These are phyloP conservation scores for Poecilia wingei DNA, from an alignment of 2,797 vertebrate species.

Conservation along the genomic window DNA sequence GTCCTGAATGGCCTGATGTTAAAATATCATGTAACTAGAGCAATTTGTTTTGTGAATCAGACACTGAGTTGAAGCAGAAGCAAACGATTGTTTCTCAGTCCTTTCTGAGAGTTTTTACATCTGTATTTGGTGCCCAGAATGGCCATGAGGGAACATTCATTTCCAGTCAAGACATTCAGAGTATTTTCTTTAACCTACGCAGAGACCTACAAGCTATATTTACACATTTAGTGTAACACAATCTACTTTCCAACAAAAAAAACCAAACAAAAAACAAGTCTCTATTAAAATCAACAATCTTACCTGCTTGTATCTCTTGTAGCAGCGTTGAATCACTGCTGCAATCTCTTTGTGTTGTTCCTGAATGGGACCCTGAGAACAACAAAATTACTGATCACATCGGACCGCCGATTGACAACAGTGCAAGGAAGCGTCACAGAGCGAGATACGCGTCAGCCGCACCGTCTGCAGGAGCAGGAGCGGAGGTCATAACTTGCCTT, in stretches of 20 bases:
- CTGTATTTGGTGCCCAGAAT: background rate
- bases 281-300: conserved; percentile 30
- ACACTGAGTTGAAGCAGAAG: background rate
- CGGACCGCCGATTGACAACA: conserved; percentile 3
- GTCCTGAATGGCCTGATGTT: background rate
- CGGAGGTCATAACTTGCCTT: conserved; percentile 82
- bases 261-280: background rate
- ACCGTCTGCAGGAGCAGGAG: background rate
- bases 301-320: conserved; percentile 99
- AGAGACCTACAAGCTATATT: background rate
- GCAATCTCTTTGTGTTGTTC: conserved; percentile 97
- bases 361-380: conserved; percentile 84
- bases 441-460: background rate
- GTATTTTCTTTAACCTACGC: background rate
- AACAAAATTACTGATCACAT: conserved; percentile 1
- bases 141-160: background rate
- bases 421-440: background rate
- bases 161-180: background rate
- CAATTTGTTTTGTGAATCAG: background rate
- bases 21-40: background rate
- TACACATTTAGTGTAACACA: background rate
- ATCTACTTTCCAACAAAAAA: too few species aligned
- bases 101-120: background rate
- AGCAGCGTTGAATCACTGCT: conserved; percentile 97
- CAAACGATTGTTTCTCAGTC: background rate